phyloP scores from a whole-genome alignment of 2,797 vertebrate species.

The Falco berigora region DNA sequence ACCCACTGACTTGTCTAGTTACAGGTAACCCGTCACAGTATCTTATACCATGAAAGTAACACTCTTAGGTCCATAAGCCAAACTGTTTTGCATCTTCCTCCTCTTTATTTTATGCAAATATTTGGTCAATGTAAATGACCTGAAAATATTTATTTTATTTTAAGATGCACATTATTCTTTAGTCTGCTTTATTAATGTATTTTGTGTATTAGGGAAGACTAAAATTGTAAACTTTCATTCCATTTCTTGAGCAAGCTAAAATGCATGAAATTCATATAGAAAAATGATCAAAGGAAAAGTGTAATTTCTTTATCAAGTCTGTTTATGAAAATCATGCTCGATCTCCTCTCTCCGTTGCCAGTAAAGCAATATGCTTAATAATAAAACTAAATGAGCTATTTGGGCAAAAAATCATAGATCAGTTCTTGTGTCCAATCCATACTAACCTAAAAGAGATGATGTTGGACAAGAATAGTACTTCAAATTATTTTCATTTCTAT shows the following conservation, averaged over 20 bases:
- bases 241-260: not conserved
- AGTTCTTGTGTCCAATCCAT: not conserved
- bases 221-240: not conserved
- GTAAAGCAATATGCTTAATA: not conserved
- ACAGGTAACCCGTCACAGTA: not conserved
- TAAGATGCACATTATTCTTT: not conserved
- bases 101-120: not conserved
- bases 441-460: not conserved
- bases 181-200: not conserved
- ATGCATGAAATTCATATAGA: not conserved
- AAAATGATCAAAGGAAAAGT: not conserved
- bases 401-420: not conserved
- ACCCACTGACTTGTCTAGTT: not conserved
- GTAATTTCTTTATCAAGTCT: not conserved
- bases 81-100: not conserved
- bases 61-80: not conserved
- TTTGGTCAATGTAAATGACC: not conserved
- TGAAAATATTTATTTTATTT: not conserved
- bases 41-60: not conserved
- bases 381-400: not conserved
- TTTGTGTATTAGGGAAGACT: not conserved
- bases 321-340: not conserved
- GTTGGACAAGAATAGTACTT: not conserved
- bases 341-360: not conserved
- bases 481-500: not conserved